Percentiles rank a stretch among this genome's conserved stretches.
These are phyloP conservation scores for Globodera rostochiensis DNA, from an alignment of 1,140 invertebrate species.

Conservation along the genomic window DNA sequence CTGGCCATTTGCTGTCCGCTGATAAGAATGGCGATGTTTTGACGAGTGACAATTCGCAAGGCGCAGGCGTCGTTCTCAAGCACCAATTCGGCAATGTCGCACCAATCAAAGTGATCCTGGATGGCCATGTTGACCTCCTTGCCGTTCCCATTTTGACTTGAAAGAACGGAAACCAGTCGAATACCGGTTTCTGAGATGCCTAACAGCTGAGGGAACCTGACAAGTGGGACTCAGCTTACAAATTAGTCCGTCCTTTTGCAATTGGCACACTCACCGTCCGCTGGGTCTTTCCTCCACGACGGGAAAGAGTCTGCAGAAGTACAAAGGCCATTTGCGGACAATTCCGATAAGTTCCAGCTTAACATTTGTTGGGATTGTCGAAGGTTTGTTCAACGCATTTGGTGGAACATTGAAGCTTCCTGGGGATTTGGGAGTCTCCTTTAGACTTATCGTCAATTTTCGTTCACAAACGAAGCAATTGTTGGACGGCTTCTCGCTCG, in stretches of 20 bases:
- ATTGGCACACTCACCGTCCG: constrained; percentile 16
- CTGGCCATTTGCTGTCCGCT: constrained; percentile 33
- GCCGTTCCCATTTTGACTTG: constrained; percentile 8
- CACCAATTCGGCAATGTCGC: constrained; percentile 31
- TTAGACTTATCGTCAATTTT: neutral
- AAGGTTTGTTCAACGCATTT: constrained; percentile 29
- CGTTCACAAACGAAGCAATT: constrained; percentile 35
- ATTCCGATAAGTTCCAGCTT: constrained; percentile 39
- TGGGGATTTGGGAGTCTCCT: neutral
- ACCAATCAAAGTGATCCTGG: constrained; percentile 45
- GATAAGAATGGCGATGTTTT: constrained; percentile 36
- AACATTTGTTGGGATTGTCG: constrained; percentile 33
- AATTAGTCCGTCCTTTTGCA: neutral
- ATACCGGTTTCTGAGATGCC: constrained; percentile 41
- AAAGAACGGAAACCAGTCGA: constrained; percentile 33
- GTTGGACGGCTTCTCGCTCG: constrained; percentile 36
- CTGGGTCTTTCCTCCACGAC: constrained; percentile 44
- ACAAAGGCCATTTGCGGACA: constrained; percentile 44
- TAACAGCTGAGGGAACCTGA: neutral
- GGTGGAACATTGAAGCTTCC: constrained; percentile 36
- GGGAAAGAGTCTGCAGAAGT: constrained; percentile 44
- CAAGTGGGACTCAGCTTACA: neutral
- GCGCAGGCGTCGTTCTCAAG: constrained; percentile 30
- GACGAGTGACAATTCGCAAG: constrained; percentile 36
- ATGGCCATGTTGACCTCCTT: constrained; percentile 33